These are phyloP conservation scores for Turdus rufiventris DNA, from an alignment of 2,113 vertebrate genomes.

Conservation along the genomic window DNA sequence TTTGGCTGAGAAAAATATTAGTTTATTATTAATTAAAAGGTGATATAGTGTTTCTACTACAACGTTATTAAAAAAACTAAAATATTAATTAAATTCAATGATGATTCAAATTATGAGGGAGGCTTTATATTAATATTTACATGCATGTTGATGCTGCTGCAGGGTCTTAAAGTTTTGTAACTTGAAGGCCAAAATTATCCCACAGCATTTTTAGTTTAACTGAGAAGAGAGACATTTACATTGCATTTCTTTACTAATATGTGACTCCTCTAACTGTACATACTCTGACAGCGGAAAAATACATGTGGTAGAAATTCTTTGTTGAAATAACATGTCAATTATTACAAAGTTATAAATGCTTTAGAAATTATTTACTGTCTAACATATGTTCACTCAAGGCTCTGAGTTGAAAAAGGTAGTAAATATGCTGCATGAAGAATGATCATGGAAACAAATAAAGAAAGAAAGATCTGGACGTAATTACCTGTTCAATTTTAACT, in stretches of 20 bases:
- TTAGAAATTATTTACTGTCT: neutral
- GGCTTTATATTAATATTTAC: neutral
- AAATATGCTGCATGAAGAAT: neutral
- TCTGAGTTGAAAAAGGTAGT: neutral
- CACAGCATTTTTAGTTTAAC: neutral
- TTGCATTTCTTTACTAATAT: neutral
- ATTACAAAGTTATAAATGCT: neutral
- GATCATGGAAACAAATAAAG: neutral
- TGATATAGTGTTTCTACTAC: neutral
- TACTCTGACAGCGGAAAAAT: neutral
- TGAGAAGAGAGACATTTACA: neutral
- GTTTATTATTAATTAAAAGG: neutral
- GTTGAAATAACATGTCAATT: neutral
- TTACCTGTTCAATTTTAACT: conserved; percentile 43
- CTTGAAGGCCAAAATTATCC: neutral
- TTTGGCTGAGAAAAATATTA: neutral
- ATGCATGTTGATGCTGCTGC: neutral
- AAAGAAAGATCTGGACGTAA: conserved; percentile 39
- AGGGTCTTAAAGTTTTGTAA: neutral
- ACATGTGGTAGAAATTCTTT: neutral
- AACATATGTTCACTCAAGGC: neutral
- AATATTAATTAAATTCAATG: neutral
- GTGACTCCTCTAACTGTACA: neutral
- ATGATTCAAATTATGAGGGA: neutral
- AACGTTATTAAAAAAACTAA: neutral